Conservation (phyloP, 2,113 vertebrate species). For the Pelvicachromis taeniatus region DNA sequence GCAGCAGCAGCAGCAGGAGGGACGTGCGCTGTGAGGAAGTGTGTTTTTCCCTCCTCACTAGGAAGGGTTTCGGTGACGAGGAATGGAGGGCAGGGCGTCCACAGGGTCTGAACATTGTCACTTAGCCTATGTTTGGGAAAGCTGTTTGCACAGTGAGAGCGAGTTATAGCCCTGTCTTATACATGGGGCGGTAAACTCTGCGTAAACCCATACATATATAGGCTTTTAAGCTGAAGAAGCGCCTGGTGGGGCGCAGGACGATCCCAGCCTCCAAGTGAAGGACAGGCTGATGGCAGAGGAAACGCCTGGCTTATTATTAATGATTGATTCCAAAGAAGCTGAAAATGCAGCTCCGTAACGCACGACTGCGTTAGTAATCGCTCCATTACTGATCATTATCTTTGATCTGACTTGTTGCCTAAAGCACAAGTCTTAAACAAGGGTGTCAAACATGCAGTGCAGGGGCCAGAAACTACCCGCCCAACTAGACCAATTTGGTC, state of each 20-base stretch:
- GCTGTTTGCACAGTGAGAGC: not conserved
- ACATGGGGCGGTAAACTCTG: not conserved
- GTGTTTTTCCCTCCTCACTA: slow-evolving; percentile 2
- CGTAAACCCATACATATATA: not conserved
- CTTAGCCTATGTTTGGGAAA: not conserved
- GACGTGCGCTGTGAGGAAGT: slow-evolving; percentile 37
- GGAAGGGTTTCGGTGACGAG: slow-evolving; percentile 46
- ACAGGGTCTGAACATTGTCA: slow-evolving; percentile 1
- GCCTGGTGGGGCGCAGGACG: not conserved
- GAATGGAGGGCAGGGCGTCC: slow-evolving; percentile 28
- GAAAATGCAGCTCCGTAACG: not conserved
- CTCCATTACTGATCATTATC: not conserved
- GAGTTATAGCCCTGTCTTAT: not conserved
- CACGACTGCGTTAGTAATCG: not conserved
- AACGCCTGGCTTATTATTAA: not conserved
- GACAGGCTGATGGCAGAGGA: not conserved
- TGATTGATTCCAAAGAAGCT: not conserved
- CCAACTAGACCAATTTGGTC: not conserved
- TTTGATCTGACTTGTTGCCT: not conserved
- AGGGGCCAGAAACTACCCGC: not conserved
- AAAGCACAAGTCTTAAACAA: not conserved
- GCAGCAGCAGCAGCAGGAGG: not conserved
- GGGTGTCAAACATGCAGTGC: not conserved
- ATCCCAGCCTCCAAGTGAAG: not conserved
- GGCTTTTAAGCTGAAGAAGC: not conserved